phyloP scores from a whole-genome alignment of 2,113 vertebrate species.

The Anhinga rufa region DNA sequence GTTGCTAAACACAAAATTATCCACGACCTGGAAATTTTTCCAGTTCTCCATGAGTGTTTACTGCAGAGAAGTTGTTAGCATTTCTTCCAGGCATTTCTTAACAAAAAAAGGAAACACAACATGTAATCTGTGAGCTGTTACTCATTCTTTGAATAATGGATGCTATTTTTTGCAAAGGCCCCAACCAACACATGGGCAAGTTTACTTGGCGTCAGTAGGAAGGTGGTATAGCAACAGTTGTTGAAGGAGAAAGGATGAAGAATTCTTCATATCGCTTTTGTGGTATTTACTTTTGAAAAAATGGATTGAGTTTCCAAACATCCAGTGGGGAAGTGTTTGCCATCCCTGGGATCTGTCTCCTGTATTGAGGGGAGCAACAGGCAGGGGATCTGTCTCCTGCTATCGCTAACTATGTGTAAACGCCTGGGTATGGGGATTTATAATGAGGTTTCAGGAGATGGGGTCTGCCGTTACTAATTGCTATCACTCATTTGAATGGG shows the following conservation, averaged over 20 bases:
- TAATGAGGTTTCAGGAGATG: background rate
- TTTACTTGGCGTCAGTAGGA: background rate
- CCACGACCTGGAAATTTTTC: background rate
- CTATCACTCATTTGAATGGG: background rate
- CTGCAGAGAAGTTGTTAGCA: background rate
- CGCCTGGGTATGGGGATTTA: background rate
- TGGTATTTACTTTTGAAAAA: slow-evolving; percentile 20
- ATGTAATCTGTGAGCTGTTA: background rate
- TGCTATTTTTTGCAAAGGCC: background rate
- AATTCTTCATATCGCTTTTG: background rate
- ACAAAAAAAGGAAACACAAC: background rate
- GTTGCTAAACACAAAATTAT: background rate
- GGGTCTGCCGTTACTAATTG: background rate
- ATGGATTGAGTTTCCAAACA: background rate
- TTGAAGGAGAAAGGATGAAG: background rate
- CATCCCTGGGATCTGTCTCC: background rate
- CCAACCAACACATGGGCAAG: background rate
- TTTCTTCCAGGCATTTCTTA: background rate
- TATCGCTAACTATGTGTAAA: background rate
- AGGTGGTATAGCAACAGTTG: background rate
- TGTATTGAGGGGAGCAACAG: background rate
- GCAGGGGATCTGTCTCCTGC: background rate
- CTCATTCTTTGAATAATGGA: slow-evolving; percentile 8
- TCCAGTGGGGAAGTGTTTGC: background rate
- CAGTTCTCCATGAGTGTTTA: background rate